Evolutionary conservation across 92 coral and sea anemone species (phyloP).

Genomic region (Pocillopora meandrina): DNA sequence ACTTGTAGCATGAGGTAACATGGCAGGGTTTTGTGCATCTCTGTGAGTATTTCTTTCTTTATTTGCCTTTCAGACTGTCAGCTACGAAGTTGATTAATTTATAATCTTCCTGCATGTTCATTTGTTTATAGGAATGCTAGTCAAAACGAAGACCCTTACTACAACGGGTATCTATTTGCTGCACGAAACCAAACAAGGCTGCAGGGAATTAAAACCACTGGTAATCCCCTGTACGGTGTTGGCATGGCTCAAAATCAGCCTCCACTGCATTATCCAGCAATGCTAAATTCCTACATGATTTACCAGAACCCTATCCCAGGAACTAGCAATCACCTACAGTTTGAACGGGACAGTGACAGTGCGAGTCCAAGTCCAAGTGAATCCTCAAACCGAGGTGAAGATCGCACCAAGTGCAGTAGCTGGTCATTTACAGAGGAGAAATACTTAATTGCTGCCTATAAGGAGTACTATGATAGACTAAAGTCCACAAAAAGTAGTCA

Average conservation of each 20-base stretch:
- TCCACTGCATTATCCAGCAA: constrained; percentile 11
- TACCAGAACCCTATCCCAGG: not conserved
- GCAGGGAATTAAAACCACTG: constrained; percentile 31
- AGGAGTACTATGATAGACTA: too few relatives aligned
- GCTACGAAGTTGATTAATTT: constrained; percentile 22
- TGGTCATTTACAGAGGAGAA: too few relatives aligned
- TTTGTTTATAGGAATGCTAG: constrained; percentile 33
- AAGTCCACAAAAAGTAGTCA: constrained; percentile 5
- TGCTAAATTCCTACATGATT: constrained; percentile 3
- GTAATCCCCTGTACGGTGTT: constrained; percentile 40
- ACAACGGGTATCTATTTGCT: constrained; percentile 36
- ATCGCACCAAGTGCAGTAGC: too few relatives aligned
- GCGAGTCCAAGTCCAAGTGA: too few relatives aligned
- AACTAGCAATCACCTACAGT: not conserved
- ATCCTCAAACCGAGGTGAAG: too few relatives aligned
- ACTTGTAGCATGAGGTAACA: constrained; percentile 35
- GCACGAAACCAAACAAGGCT: constrained; percentile 50
- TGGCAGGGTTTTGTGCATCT: constrained; percentile 44
- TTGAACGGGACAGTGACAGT: too few relatives aligned
- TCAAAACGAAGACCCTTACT: constrained; percentile 44
- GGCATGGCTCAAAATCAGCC: constrained; percentile 28
- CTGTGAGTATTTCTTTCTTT: constrained; percentile 48
- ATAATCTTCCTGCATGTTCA: constrained; percentile 23
- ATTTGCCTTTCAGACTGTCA: constrained; percentile 36
- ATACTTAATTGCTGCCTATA: too few relatives aligned